Evolutionary conservation across 2,113 vertebrate genomes (phyloP).

Genomic region (Oriolus oriolus): DNA sequence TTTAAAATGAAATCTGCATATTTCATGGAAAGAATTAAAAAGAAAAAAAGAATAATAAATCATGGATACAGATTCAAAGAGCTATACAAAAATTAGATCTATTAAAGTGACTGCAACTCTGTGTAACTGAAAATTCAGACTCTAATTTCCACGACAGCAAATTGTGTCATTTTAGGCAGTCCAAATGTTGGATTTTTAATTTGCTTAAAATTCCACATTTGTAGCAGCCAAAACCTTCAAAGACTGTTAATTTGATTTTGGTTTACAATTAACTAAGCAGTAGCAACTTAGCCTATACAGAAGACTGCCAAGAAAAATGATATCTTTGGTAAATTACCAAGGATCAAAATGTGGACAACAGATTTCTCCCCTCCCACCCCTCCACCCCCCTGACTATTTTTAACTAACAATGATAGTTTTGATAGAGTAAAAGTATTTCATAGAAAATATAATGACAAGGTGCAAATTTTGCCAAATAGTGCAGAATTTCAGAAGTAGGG

Average conservation of each 20-base stretch:
- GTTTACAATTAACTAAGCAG: conserved; percentile 79
- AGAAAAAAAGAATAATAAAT: conserved; percentile 31
- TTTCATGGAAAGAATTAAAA: conserved; percentile 41
- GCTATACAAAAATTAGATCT: not conserved
- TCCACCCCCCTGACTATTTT: conserved; percentile 45
- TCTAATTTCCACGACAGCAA: conserved; percentile 28
- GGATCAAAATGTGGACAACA: conserved; percentile 75
- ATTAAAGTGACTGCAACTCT: not conserved
- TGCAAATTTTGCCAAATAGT: conserved; percentile 62
- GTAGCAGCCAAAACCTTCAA: conserved; percentile 62
- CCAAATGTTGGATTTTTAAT: conserved; percentile 46
- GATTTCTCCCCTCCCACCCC: conserved; percentile 52
- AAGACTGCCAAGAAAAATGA: conserved; percentile 78
- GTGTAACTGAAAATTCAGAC: conserved; percentile 9
- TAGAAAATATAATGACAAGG: conserved; percentile 49
- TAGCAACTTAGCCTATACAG: conserved; percentile 71
- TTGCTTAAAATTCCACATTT: conserved; percentile 21
- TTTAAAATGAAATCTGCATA: conserved; percentile 26
- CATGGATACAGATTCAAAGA: not conserved
- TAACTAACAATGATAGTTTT: conserved; percentile 60
- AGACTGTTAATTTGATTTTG: conserved; percentile 78
- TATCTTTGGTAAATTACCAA: conserved; percentile 76
- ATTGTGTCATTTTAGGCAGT: not conserved
- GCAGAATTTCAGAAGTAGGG: conserved; percentile 42
- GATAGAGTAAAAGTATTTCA: conserved; percentile 21